These are phyloP conservation scores for Climacteris rufus DNA, from an alignment of 2,113 vertebrate genomes.

Conservation along the genomic window DNA sequence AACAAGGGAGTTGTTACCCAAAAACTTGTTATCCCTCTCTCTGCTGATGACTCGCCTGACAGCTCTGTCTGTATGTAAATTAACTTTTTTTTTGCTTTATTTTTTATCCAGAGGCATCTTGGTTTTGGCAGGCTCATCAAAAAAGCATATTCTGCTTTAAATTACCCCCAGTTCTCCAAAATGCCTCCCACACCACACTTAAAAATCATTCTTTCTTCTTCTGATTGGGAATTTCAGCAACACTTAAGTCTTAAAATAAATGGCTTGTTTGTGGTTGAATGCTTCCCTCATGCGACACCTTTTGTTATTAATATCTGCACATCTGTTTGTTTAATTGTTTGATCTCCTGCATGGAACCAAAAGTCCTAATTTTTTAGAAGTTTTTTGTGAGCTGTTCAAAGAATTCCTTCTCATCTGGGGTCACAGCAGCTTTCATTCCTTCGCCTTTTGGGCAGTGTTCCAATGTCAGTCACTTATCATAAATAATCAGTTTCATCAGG, in stretches of 20 bases:
- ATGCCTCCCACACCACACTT: constrained; percentile 50
- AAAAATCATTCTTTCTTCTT: constrained; percentile 63
- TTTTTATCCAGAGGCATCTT: constrained; percentile 60
- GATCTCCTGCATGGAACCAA: neutral
- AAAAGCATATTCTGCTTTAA: constrained; percentile 65
- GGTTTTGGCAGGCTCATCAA: constrained; percentile 70
- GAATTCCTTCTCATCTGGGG: constrained; percentile 35
- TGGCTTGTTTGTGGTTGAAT: constrained; percentile 60
- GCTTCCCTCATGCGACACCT: constrained; percentile 13
- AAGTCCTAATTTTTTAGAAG: constrained; percentile 14
- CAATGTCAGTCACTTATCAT: constrained; percentile 62
- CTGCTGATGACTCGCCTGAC: constrained; percentile 53
- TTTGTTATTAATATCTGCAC: constrained; percentile 58
- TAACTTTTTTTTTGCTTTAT: constrained; percentile 47
- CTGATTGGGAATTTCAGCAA: constrained; percentile 59
- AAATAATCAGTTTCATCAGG: constrained; percentile 65
- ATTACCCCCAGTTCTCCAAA: constrained; percentile 59
- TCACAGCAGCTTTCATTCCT: constrained; percentile 34
- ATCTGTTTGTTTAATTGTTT: constrained; percentile 62
- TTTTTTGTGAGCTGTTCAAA: constrained; percentile 13
- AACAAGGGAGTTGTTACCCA: constrained; percentile 65
- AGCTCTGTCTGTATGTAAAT: constrained; percentile 74
- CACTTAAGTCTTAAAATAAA: constrained; percentile 66
- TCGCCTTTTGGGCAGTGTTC: constrained; percentile 38
- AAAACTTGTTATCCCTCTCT: constrained; percentile 68